Base-by-base conservation (phyloP, 2,113 vertebrate species). In the Phylloscopus trochilus region DNA sequence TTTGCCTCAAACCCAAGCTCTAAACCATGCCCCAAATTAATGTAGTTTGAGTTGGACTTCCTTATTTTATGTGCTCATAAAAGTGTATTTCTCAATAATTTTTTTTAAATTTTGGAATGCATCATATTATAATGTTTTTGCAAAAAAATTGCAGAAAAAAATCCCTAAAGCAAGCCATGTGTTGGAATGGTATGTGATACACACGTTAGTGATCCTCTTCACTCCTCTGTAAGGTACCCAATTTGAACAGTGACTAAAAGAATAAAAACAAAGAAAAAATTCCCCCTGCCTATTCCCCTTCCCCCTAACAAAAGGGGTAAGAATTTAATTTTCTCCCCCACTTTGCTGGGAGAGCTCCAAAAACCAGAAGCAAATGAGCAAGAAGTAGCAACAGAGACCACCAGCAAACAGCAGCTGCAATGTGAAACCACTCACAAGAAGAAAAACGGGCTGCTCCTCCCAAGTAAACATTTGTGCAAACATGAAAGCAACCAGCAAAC, bases 321-420 rank as follows among this genome's bases (percentile, higher is more conserved):
- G 16, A 21, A 53, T 55, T 64, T 39, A 20, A 41, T 35, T 81
- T 87, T 60, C 39, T 41, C 23, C 11, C 12, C 13, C 13, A 37
- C 8, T 89, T 91, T 89, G 27, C 13, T 95, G 31, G 52, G 35
- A 80, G 41, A 72, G 8, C 16, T 89, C 62, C 77, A 94, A 56
- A 79, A 89, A 87, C 58, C 46, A 64, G 63, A 78, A 77, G 33
- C 43, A 87, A 82, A 78, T 39, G 24, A 76, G 20, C 27, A 19
- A 68, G 44, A 83, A 90, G 23, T 5, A 67, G 19, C 39, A 60
- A 63, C 28, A 58, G 47, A 93, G 91, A 96, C 92, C 96, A 95
- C 96, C 92, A 93, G 95, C 35, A 89, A 97, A 80, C 70, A 92
- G 49, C 91, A 97, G 91, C 80, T 96, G 83, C 22, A 17, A 79